Evolutionary conservation across 2,888 invertebrate species (phyloP), one percentile per base, ranked within the genome.

Genomic region (Stegophylla sp.): DNA sequence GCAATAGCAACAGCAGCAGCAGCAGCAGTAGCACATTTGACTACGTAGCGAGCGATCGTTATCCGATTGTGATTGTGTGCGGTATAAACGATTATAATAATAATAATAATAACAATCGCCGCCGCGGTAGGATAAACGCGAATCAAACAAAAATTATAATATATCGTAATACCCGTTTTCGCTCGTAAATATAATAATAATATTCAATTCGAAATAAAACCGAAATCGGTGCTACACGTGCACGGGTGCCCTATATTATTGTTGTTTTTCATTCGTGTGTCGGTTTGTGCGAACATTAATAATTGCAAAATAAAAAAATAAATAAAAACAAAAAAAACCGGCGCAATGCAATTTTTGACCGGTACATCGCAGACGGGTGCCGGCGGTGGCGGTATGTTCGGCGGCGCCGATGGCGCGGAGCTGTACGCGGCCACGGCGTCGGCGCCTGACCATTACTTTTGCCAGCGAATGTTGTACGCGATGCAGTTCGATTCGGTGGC

Each of bases 381-480:
- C 71, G 79, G 59, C 77, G 77, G 77, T 20, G 77, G 77, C 67
- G 77, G 77, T 79, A 79, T 79, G 77, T 79, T 79, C 69, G 77
- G 77, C 71, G 71, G 69, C 79, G 71, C 79, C 79, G 79, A 79
- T 51, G 61, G 79, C 71, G 79, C 79, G 79, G 79, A 79, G 71
- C 69, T 79, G 71, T 79, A 79, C 71, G 79, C 79, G 79, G 79
- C 79, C 71, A 79, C 79, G 79, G 79, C 79, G 79, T 79, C 79
- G 79, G 79, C 79, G 79, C 82, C 83, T 83, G 83, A 83, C 79
- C 83, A 83, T 75, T 83, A 83, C 82, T 83, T 79, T 34, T 82
- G 82, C 82, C 83, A 82, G 82, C 83, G 83, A 82, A 83, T 83
- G 83, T 83, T 82, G 83, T 83, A 83, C 82, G 83, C 83, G 82